Conservation (phyloP, 53 echinoderm and acorn worm species). For the Holothuria leucospilota region DNA sequence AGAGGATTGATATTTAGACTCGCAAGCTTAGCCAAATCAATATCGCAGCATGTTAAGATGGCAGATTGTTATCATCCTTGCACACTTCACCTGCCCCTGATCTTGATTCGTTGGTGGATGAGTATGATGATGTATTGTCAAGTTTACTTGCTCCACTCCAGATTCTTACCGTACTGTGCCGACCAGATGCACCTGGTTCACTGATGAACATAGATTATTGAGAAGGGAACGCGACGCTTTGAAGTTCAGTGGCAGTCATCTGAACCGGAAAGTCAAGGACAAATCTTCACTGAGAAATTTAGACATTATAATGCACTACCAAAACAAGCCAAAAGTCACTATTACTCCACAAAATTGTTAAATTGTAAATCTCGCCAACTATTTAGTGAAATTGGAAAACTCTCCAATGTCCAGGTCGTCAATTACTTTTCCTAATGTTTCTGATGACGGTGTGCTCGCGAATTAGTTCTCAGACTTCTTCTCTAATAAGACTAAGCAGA, state of each 20-base stretch:
- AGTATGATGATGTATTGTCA: constrained; percentile 6
- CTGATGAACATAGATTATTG: constrained; percentile 7
- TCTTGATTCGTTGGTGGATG: neutral
- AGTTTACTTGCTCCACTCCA: constrained; percentile 18
- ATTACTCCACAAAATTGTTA: neutral
- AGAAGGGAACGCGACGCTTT: constrained; percentile 6
- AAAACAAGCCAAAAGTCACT: constrained; percentile 12
- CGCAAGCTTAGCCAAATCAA: constrained; percentile 23
- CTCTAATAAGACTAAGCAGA: too few relatives aligned
- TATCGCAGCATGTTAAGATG: neutral
- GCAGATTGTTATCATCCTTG: neutral
- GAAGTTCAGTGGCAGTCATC: neutral
- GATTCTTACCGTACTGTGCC: too few relatives aligned
- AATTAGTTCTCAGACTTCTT: constrained; percentile 39
- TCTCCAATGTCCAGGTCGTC: neutral
- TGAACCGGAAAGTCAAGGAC: constrained; percentile 6
- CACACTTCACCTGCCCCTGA: neutral
- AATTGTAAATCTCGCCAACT: constrained; percentile 31
- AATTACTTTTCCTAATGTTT: neutral
- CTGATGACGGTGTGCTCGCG: constrained; percentile 15
- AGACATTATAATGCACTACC: constrained; percentile 25
- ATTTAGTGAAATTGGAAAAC: constrained; percentile 11
- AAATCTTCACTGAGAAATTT: constrained; percentile 12
- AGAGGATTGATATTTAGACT: neutral
- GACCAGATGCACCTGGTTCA: constrained; percentile 33